Base-by-base conservation (phyloP, 1,140 invertebrate genomes). In the Parasteatoda tepidariorum region DNA sequence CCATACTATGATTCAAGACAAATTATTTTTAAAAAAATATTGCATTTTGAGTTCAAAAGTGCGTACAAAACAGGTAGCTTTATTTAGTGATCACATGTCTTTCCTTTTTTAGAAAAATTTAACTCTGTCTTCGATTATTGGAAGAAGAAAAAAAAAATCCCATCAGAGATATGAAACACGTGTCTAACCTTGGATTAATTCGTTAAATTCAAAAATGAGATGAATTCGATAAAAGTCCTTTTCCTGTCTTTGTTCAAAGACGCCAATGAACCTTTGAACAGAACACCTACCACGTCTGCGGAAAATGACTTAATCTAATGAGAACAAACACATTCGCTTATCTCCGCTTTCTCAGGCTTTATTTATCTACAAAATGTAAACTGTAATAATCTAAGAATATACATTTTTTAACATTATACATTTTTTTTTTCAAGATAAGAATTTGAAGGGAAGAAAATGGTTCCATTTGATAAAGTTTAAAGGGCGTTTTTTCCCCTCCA, bases 331-430 rank as follows among this genome's bases (percentile, higher is more conserved):
- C 18, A 41, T 30, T 28, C 26, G 38, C 31, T 38, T 48, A 30
- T 31, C 26, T 67, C 41, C 28, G 18, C 54, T 55, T 38, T 31
- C 31, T 31, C 73, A 38, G 31, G 31, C 59, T 34, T 73, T 57
- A n/a, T 75, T 75, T 75, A 75, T 61, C 73, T 26, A 22, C 57
- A 3, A 61, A 75, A 75, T 75, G 73, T 75, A 75, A 75, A 75
- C 73, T 62, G 73, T 75, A 48, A 75, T 30, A 75, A 75, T 38
- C 57, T 75, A 57, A 9, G 59, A 34, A 75, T 75, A 75, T 28
- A 30, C 31, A 38, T 59, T 59, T 59, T 75, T 75, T 62, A 48
- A 48, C 73, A 75, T 61, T 75, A 59, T 54, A 11, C 22, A n/a
- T n/a, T n/a, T n/a, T n/a, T n/a, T n/a, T n/a, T n/a, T n/a, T n/a